Percentiles rank a stretch among this genome's conserved stretches.
Evolutionary conservation across 2,113 vertebrate genomes (phyloP).

Genomic region (Atherinomorus stipes): DNA sequence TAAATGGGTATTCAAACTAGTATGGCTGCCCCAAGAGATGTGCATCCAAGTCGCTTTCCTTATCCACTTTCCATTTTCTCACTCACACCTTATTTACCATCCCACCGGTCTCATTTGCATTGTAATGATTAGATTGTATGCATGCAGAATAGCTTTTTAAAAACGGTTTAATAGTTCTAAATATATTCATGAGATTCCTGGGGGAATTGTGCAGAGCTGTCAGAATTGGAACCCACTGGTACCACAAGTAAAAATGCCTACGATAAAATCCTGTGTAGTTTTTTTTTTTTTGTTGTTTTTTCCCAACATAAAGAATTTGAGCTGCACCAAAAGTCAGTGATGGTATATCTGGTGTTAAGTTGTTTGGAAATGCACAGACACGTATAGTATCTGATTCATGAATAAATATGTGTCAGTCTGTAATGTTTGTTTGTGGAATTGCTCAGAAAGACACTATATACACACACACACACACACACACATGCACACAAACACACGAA

Average conservation of each 20-base stretch:
- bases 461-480: too few species aligned
- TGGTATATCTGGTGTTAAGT: not conserved
- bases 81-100: constrained; percentile 78
- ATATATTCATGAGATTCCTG: constrained; percentile 83
- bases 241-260: constrained; percentile 42
- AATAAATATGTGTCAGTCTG: not conserved
- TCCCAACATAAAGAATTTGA: constrained; percentile 13
- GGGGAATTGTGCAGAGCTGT: constrained; percentile 62
- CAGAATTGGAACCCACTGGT: constrained; percentile 50
- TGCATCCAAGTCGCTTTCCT: constrained; percentile 58
- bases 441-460: too few species aligned
- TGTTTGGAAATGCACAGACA: not conserved
- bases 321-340: not conserved
- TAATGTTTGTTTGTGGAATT: not conserved
- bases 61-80: constrained; percentile 72
- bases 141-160: constrained; percentile 76
- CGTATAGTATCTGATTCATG: not conserved
- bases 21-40: constrained; percentile 55
- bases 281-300: too few species aligned
- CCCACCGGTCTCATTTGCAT: constrained; percentile 78
- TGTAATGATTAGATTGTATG: constrained; percentile 78
- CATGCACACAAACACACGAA: too few species aligned
- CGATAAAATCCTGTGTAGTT: constrained; percentile 17
- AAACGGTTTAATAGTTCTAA: constrained; percentile 78
- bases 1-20: constrained; percentile 48